Base-by-base conservation (phyloP, 1,140 invertebrate species). In the Aphelenchoides fujianensis region DNA sequence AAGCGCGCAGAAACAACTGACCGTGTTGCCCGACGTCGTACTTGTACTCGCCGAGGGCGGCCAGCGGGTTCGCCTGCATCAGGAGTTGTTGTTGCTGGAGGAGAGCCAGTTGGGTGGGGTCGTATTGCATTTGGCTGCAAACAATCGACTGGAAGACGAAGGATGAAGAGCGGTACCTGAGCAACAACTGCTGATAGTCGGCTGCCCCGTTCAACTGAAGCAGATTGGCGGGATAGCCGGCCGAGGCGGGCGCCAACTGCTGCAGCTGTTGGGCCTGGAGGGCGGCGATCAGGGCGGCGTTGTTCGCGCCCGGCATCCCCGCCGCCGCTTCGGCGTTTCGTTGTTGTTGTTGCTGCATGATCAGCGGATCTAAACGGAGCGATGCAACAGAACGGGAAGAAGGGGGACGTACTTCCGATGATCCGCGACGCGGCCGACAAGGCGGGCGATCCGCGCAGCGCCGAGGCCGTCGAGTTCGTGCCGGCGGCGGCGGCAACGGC, bases 361-460 rank as follows among this genome's bases (percentile, higher is more conserved):
- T 76, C 52, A 76, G 37, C 9, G 75, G 75, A 59, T 59, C 41
- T 48, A 23, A 48, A 48, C 41, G 41, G 23, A n/a, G n/a, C n/a
- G n/a, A 16, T 48, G 41, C 12, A 48, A 48, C 23, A 23, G 12
- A 16, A 23, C 12, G 41, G 12, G 41, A 48, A 48, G 41, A 48
- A 48, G 41, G 23, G 41, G 23, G 23, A 48, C 41, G 12, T 23
- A 48, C 41, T 59, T 59, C 55, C 55, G 34, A 59, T 59, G 7
- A 59, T 37, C 7, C 28, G 16, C n/a, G 61, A 64, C 3, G 72
- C 41, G 23, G 73, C 73, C 2, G 53, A 62, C 1, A 62, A 54
- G 28, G 59, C 75, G 62, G 55, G 69, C 31, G 63, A 53, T 70
- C 68, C 63, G 69, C 76, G 63, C 63, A 78, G 54, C 73, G 67